These are phyloP conservation scores for Myotis lucifugus DNA, from an alignment of 2,113 vertebrate species.

Conservation along the genomic window DNA sequence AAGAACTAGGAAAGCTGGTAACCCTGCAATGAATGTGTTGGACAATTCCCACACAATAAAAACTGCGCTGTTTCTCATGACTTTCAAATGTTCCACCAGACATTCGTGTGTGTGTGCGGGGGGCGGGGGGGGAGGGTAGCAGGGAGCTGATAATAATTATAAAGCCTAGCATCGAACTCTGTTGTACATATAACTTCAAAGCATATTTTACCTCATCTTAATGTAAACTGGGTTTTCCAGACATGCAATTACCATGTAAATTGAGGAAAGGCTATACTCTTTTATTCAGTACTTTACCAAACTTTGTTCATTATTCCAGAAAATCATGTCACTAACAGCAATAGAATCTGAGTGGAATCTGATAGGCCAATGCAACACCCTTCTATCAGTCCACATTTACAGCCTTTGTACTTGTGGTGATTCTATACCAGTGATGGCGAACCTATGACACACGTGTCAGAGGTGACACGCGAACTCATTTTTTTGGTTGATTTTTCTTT, in stretches of 20 bases:
- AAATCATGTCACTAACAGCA: background rate
- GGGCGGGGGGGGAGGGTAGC: fast-evolving
- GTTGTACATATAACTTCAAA: slow-evolving; percentile 1
- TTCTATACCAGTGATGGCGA: too few relatives aligned
- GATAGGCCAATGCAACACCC: background rate
- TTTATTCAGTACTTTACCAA: background rate
- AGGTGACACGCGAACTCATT: too few relatives aligned
- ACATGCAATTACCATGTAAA: background rate
- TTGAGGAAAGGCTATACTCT: too few relatives aligned
- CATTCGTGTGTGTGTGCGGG: background rate
- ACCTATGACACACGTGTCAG: too few relatives aligned
- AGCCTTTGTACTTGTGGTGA: background rate
- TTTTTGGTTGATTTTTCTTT: too few relatives aligned
- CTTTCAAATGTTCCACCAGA: background rate
- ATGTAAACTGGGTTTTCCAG: slow-evolving; percentile 13
- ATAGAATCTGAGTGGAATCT: fast-evolving
- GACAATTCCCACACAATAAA: background rate
- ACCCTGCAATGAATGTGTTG: background rate
- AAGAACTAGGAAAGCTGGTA: background rate
- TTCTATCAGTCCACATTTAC: background rate
- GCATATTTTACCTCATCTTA: slow-evolving; percentile 19
- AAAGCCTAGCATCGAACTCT: background rate
- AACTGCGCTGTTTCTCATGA: background rate
- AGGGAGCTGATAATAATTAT: background rate
- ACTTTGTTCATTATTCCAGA: background rate